A percentile compares a stretch with the other conserved stretches of the same genome.
phyloP scores from a whole-genome alignment of 2,888 invertebrate species.

The Nephrotoma flavescens region DNA sequence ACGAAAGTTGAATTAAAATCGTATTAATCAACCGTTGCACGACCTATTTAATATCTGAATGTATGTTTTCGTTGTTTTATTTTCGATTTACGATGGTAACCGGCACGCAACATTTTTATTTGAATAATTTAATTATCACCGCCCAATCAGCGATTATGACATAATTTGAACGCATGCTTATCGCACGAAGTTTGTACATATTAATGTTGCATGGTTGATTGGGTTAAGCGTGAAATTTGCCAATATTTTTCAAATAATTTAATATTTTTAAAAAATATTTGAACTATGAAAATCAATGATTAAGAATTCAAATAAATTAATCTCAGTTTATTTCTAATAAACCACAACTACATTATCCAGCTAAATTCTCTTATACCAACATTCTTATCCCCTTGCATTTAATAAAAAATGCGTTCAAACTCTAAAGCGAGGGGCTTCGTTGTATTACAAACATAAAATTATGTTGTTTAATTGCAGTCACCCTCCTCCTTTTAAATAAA shows the following conservation, averaged over 20 bases:
- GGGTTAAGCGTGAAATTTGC: background rate
- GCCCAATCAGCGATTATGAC: background rate
- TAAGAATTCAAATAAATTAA: background rate
- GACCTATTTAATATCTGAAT: background rate
- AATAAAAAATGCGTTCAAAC: background rate
- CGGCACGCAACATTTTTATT: background rate
- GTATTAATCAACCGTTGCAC: background rate
- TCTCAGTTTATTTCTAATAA: background rate
- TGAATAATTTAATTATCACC: background rate
- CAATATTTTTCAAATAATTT: background rate
- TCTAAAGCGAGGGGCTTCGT: background rate
- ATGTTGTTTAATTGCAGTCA: background rate
- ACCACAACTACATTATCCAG: background rate
- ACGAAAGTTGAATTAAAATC: background rate
- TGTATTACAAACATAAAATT: background rate
- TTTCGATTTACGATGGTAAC: background rate
- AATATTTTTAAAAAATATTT: background rate
- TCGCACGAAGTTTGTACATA: background rate
- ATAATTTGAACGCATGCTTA: background rate
- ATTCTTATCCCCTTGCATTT: background rate
- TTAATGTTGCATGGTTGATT: background rate
- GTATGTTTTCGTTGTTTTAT: background rate
- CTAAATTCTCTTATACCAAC: background rate
- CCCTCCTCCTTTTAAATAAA: background rate
- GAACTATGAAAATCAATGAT: background rate